Base-by-base conservation (phyloP, 2,797 vertebrate genomes). In the Etheostoma perlongum region DNA sequence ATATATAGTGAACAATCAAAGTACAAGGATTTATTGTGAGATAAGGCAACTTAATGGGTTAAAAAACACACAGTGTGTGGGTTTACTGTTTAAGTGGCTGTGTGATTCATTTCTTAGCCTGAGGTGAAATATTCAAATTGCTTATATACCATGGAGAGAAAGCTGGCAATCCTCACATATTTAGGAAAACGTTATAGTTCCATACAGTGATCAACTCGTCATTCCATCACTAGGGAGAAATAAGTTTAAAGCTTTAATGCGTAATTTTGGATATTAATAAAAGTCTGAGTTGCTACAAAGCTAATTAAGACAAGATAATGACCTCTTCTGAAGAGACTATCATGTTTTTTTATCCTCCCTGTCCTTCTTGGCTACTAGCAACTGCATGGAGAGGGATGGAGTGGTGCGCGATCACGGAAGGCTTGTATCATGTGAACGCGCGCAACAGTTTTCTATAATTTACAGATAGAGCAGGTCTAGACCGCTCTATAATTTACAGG, bases 1-100 rank as follows among this genome's bases (percentile, higher is more conserved):
- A 11, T 60, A 74, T 53, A 60, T 5, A 9, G 49, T 23, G 36
- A 84, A 73, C 46, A 59, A 79, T 79, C 49, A 67, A 68, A 79
- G 54, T 3, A 66, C 48, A 53, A 6, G 53, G 46, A 27, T 51
- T 16, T 40, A 19, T 21, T 33, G 23, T 21, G 11, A 75, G 51
- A 15, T 1, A 30, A 40, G 15, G 44, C 40, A 33, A 67, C 44
- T 12, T 52, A 25, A 44, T 69, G 58, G 36, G 67, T 78, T 67
- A 53, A 25, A 64, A 76, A 42, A 13, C 4, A 42, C 5, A 30
- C 19, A 64, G 36, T 0, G 7, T 54, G 4, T 1, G 52, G 42
- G 4, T 72, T 66, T 3, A 66, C 57, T 3, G 8, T 36, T 11
- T 14, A 36, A 19, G 19, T 10, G 11, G 16, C 9, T 60, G 21